Evolutionary conservation across 2,113 vertebrate genomes (phyloP).

Genomic region (Odontesthes bonariensis): DNA sequence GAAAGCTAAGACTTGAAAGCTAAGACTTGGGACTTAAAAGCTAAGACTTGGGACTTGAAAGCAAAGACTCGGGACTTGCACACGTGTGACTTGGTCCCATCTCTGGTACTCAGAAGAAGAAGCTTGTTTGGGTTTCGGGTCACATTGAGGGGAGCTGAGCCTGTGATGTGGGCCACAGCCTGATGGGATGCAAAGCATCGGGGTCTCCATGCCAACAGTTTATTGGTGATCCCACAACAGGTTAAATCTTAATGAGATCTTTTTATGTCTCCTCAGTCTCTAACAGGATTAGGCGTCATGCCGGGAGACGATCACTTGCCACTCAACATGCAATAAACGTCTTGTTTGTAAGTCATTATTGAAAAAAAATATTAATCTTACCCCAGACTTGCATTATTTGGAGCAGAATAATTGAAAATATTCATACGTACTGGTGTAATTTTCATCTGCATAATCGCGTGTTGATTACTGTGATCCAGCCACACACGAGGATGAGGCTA

Average conservation of each 20-base stretch:
- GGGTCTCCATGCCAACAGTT: conserved; percentile 43
- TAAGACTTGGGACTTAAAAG: too few species aligned
- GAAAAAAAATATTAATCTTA: conserved; percentile 65
- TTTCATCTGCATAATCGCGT: conserved; percentile 76
- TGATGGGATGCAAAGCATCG: conserved; percentile 38
- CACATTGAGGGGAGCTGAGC: too few species aligned
- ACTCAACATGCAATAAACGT: conserved; percentile 57
- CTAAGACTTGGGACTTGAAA: too few species aligned
- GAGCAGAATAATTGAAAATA: conserved; percentile 75
- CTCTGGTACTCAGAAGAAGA: too few species aligned
- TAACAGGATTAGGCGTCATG: conserved; percentile 72
- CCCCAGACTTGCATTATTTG: conserved; percentile 64
- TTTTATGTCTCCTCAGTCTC: conserved; percentile 53
- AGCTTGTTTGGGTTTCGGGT: too few species aligned
- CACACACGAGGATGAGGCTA: conserved; percentile 66
- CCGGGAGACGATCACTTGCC: conserved; percentile 52
- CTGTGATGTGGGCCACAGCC: conserved; percentile 49
- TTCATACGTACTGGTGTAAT: conserved; percentile 72
- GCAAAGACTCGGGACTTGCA: too few species aligned
- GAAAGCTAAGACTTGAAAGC: too few species aligned
- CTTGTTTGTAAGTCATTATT: conserved; percentile 59
- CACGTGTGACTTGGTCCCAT: too few species aligned
- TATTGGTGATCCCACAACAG: conserved; percentile 60
- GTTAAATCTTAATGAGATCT: conserved; percentile 74
- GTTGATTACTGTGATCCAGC: conserved; percentile 78